Base-by-base conservation (phyloP, 2,888 invertebrate genomes). In the Gnatocerus cornutus region DNA sequence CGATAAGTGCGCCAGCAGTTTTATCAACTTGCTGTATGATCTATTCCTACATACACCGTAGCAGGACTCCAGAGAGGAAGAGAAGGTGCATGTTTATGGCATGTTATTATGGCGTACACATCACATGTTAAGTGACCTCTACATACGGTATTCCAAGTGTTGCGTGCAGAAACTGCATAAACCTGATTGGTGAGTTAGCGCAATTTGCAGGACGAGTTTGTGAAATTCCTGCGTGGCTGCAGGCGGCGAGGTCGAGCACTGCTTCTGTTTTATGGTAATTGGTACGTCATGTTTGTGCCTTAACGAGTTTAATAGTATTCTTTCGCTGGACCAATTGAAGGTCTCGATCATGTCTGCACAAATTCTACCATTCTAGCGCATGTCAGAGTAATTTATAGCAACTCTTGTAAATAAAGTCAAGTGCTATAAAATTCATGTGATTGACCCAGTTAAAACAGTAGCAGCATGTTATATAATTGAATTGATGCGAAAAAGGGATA, bases 21-120 rank as follows among this genome's bases (percentile, higher is more conserved):
- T 58, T 50, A 56, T 58, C 67, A 75, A 71, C 71, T 71, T 72
- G 75, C 76, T 77, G 83, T 83, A 84, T 84, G 84, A 84, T 84
- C 84, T 82, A 81, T 81, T 81, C 78, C 81, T 85, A 84, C 84
- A 81, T 85, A 84, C 84, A 77, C 78, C 64, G 66, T 79, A 82
- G 53, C 81, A 84, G 84, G 84, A 69, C 27, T 69, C 43, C 81
- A 84, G 76, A 62, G 10, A 76, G 30, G 45, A 39, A n/a, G 5
- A 37, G 66, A 69, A 64, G 73, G 67, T 52, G 56, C 45, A 30
- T 65, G 61, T 62, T 73, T 65, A 68, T 70, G 50, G 66, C 70
- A 71, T 71, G 73, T 70, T 63, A 69, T 66, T 73, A 74, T 72
- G 76, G 74, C 73, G 71, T 74, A 74, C 67, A 74, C 68, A 59